Evolutionary conservation across 2,797 vertebrate genomes (phyloP).

Genomic region (Momotus momota): DNA sequence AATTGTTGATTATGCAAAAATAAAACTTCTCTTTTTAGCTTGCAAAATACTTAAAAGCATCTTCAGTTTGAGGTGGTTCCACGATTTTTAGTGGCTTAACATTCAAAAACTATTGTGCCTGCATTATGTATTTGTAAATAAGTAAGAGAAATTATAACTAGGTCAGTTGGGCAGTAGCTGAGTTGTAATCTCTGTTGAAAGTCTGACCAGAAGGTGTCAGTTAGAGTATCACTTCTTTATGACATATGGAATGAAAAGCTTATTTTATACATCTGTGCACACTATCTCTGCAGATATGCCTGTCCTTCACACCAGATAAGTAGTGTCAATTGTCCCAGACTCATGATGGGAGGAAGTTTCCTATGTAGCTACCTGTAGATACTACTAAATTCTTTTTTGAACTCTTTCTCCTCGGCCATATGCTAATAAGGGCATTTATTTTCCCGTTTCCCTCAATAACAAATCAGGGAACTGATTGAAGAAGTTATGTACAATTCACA

Average conservation of each 20-base stretch:
- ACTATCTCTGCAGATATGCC: not conserved
- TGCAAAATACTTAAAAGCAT: not conserved
- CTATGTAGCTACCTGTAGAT: not conserved
- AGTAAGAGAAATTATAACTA: not conserved
- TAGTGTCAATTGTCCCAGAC: not conserved
- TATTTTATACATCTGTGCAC: not conserved
- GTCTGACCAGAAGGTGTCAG: not conserved
- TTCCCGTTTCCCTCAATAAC: not conserved
- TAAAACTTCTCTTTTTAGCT: not conserved
- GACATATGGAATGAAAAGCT: not conserved
- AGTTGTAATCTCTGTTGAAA: not conserved
- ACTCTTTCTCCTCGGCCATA: not conserved
- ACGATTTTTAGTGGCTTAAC: not conserved
- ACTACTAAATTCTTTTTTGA: not conserved
- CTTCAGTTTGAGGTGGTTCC: not conserved
- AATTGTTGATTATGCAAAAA: not conserved
- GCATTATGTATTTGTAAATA: not conserved
- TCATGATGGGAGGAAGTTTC: not conserved
- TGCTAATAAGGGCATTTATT: not conserved
- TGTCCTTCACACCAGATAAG: not conserved
- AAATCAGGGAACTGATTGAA: not conserved
- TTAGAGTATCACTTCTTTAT: not conserved
- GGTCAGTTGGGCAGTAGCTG: not conserved
- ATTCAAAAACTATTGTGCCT: not conserved
- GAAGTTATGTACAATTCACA: not conserved